Base-by-base conservation (phyloP, 2,888 invertebrate genomes). In the Eulithis prunata region DNA sequence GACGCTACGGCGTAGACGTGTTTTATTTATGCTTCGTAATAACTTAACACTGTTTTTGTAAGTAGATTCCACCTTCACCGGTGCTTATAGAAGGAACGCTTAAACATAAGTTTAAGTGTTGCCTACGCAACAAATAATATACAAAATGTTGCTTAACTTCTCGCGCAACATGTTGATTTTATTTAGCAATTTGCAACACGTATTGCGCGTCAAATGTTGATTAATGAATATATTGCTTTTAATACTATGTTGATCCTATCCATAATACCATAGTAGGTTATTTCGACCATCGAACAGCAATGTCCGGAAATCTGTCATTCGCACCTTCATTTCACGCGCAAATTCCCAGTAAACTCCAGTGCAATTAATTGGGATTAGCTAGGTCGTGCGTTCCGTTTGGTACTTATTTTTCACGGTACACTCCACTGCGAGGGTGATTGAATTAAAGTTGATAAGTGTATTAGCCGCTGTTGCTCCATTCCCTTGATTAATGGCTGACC, bases 381-480 rank as follows among this genome's bases (percentile, higher is more conserved):
- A 84, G 83, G 84, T 85, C 85, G 84, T 85, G 86, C 87, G 87
- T 89, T 87, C 79, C 81, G 75, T 82, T 88, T 79, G 75, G 80
- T 84, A 83, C 82, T 89, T 90, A 89, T 90, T 90, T 90, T 90
- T 89, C 86, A 88, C 86, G 86, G 86, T 85, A 86, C 85, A 85
- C 84, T 88, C 84, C 81, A 78, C 84, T 85, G 76, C 78, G 86
- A 86, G 81, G 83, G 85, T 90, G 91, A 92, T 93, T 91, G 91
- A 92, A 92, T 93, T 93, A 90, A 91, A 91, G 84, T 91, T 90
- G 91, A 91, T 93, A 93, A 93, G 90, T 91, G 88, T 91, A 91
- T 93, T 91, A 93, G 90, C 88, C 86, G 88, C 88, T 91, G 89
- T 90, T 89, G 87, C 88, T 87, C 87, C 89, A 88, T 89, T 90